Base-by-base conservation (phyloP, 2,888 invertebrate genomes). In the Amblyjoppa proteus region DNA sequence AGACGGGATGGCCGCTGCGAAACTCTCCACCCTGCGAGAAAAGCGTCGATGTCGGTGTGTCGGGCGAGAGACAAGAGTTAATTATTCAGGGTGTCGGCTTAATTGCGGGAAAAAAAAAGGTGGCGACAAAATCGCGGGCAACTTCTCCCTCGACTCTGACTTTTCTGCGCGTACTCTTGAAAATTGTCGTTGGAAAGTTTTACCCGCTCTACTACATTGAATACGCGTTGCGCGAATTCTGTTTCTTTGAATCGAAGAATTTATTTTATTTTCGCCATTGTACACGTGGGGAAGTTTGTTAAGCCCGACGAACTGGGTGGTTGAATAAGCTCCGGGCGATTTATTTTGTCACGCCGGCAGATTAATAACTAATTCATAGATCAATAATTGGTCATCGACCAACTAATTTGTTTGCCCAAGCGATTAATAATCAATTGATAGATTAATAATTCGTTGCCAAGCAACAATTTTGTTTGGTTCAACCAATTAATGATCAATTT, bases 81-180 rank as follows among this genome's bases (percentile, higher is more conserved):
- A 90, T 90, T 90, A 90, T 90, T 90, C 90, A 90, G 81, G 83
- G 68, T 85, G 89, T 86, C 83, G 86, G 86, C 88, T 89, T 90
- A 90, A 90, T 90, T 90, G 89, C 87, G 84, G 86, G 80, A 6
- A 7, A 83, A 83, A 83, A 87, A 85, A 84, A 86, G 86, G 87
- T 58, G 82, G 87, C 79, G 89, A 90, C 86, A 80, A 88, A 87
- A 86, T 85, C 86, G 79, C 20, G 31, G 76, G 70, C 79, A 13
- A 25, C 58, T 58, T 58, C 28, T 11, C 20, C 58, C 20, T n/a
- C 20, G 13, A 25, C 41, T 79, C 83, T 71, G 71, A 58, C 51
- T 31, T 75, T 68, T 49, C 69, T 25, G 3, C 75, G 49, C 77
- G 28, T 16, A 61, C 76, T 53, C 45, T 75, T 53, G 53, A 70